Conservation (phyloP, 2,113 vertebrate species). For the Centropristis striata region DNA sequence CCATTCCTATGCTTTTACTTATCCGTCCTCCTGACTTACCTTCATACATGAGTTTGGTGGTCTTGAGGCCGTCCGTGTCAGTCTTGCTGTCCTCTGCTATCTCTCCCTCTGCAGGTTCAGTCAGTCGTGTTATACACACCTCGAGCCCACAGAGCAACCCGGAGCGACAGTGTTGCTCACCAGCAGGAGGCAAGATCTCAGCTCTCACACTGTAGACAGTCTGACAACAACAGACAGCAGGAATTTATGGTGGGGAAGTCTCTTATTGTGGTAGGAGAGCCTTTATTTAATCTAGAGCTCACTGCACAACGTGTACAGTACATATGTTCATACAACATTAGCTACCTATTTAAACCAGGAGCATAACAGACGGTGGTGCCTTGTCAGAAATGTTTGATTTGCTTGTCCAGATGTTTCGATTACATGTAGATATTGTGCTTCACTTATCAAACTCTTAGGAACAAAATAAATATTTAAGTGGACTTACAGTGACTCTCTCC, state of each 20-base stretch:
- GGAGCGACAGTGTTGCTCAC: conserved; percentile 90
- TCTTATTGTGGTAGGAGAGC: neutral
- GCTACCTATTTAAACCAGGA: neutral
- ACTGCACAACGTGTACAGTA: no score
- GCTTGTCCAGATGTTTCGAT: neutral
- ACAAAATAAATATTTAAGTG: neutral
- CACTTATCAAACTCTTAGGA: neutral
- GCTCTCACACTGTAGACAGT: conserved; percentile 92
- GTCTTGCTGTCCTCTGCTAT: conserved; percentile 90
- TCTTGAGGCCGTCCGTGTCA: conserved; percentile 88
- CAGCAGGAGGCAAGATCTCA: conserved; percentile 89
- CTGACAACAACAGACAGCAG: conserved; percentile 77
- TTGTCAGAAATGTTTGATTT: neutral
- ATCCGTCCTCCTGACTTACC: conserved; percentile 80
- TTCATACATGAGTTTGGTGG: conserved; percentile 96
- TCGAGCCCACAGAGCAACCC: conserved; percentile 94
- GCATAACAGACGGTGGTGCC: neutral
- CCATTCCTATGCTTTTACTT: neutral
- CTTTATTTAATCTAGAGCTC: neutral
- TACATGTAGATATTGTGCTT: neutral
- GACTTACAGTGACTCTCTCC: conserved; percentile 93
- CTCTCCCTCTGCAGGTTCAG: conserved; percentile 89
- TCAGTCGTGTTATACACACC: conserved; percentile 91
- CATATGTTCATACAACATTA: neutral
- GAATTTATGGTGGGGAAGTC: neutral